Evolutionary conservation across 2,797 vertebrate species (phyloP), one percentile per base, ranked within the genome.

Genomic region (Hephaestus fuliginosus): DNA sequence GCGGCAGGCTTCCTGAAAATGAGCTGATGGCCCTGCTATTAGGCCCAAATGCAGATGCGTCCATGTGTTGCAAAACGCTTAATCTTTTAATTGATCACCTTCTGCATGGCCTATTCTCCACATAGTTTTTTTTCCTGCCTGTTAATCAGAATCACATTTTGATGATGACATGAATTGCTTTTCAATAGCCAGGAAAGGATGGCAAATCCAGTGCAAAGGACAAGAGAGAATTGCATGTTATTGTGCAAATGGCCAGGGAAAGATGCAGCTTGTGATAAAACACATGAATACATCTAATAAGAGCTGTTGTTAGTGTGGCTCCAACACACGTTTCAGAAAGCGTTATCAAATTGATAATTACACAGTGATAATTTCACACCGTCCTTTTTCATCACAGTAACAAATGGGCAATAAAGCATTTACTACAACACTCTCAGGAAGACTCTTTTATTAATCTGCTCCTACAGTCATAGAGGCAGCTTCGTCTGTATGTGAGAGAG

Each of bases 21-120:
- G 98, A 99, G 97, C 97, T 99, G 98, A 99, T 98, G 97, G 97
- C 94, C 94, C 95, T 93, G 95, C 98, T 96, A 97, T 97, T 96
- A 94, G 95, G 94, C 93, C 95, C 94, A 95, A 97, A 97, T 97
- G 96, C 96, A 98, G 96, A 97, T 96, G 96, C 85, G 85, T 93
- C 95, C 96, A 93, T 97, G 97, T 97, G 96, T 94, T 95, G 95
- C 96, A 97, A 98, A 98, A 97, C 96, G 93, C 97, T 98, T 99
- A 99, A 99, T 98, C 97, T 98, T 97, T 98, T 99, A 99, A 99
- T 97, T 98, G 98, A 96, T 97, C 96, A 96, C 97, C 97, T 98
- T 97, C 96, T 94, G 92, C 94, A 90, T 95, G 91, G 76, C 86
- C 95, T 94, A 77, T 91, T 95, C 93, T 91, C 90, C 87, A 64